phyloP scores from a whole-genome alignment of 1,140 invertebrate genomes.

The Brachionus angularis region DNA sequence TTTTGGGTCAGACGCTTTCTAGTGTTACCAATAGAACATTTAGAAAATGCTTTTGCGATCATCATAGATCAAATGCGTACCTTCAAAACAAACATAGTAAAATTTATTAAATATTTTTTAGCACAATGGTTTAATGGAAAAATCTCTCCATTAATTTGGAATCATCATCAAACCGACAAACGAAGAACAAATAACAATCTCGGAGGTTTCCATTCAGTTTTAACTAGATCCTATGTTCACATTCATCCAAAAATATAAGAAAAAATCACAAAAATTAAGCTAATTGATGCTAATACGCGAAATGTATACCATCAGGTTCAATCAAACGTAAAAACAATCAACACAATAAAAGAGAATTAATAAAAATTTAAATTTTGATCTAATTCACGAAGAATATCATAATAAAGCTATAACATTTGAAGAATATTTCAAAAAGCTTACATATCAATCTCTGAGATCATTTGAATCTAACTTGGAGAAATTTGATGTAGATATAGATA shows the following conservation, averaged over 20 bases:
- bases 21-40: not conserved
- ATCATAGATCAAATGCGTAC: not conserved
- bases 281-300: not conserved
- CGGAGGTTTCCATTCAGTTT: not conserved
- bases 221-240: not conserved
- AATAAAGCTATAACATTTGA: not conserved
- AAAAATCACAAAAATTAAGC: constrained; percentile 11
- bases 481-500: no score
- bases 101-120: not conserved
- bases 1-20: not conserved
- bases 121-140: not conserved
- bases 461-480: constrained; percentile 8
- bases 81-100: not conserved
- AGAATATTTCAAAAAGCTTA: constrained; percentile 19
- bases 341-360: not conserved
- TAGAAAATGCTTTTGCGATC: not conserved
- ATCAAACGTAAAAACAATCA: not conserved
- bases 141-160: not conserved
- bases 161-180: not conserved
- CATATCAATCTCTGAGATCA: not conserved
- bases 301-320: not conserved
- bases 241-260: constrained; percentile 12
- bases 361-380: constrained; percentile 13
- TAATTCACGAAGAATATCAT: constrained; percentile 15
- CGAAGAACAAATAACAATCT: constrained; percentile 12